These are phyloP conservation scores for Brachystomella parvula DNA, from an alignment of 1,140 invertebrate species.

Conservation along the genomic window DNA sequence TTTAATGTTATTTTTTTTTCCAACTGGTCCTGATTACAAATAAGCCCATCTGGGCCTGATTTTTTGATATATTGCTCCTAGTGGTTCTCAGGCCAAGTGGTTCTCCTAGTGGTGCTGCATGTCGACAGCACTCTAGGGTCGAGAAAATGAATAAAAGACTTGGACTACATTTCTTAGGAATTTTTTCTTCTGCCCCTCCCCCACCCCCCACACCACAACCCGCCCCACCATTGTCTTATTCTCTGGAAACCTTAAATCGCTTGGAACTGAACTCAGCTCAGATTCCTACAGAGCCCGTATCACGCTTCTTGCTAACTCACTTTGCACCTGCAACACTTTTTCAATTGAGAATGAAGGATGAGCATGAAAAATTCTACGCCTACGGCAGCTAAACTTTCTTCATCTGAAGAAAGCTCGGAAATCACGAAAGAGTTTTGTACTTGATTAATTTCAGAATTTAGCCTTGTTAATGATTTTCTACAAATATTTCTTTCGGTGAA, in stretches of 20 bases:
- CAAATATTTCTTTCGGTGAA: too few species aligned
- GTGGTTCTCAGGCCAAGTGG: neutral
- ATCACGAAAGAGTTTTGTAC: too few species aligned
- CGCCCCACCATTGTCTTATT: neutral
- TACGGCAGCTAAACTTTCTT: too few species aligned
- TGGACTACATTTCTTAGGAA: neutral
- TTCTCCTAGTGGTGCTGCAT: neutral
- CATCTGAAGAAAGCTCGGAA: too few species aligned
- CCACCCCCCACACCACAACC: neutral
- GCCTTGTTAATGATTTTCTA: too few species aligned
- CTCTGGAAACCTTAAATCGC: neutral
- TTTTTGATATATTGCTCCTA: slow-evolving; percentile 38
- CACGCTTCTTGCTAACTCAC: neutral
- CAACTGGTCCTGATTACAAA: slow-evolving; percentile 39
- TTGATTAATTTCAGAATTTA: too few species aligned
- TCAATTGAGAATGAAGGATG: neutral
- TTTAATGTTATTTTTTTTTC: slow-evolving; percentile 34
- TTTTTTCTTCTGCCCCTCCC: neutral
- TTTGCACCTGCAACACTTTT: neutral
- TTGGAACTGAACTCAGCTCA: too few species aligned
- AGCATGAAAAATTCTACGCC: neutral
- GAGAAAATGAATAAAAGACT: neutral
- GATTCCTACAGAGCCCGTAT: too few species aligned
- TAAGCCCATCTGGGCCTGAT: slow-evolving; percentile 39
- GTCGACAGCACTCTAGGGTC: neutral